Base-by-base conservation (phyloP, 2,797 vertebrate species). In the Vultur gryphus region DNA sequence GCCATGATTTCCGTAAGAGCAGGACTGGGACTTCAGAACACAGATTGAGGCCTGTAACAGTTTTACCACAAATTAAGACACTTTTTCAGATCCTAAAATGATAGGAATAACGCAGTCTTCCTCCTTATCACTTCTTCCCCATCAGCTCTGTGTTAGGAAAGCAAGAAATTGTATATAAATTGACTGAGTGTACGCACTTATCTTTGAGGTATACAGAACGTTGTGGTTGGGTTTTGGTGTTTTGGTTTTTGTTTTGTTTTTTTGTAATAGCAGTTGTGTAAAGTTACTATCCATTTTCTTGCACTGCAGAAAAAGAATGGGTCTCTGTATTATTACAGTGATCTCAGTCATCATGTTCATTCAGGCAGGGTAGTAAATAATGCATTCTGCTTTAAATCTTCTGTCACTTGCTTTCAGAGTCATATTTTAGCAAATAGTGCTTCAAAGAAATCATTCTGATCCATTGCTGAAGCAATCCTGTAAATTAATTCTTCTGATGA, bases 401-500 rank as follows among this genome's bases (percentile, higher is more conserved):
- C 98, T 5, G 97, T 97, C 94, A 98, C 97, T 87, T 98, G 97
- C 92, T 98, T 98, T 89, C 98, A 98, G 96, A 98, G 98, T 89
- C 97, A 97, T 93, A 98, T 99, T 97, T 99, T 98, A 57, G 96
- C 97, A 8, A 98, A 97, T 85, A 99, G 96, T 0, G 98, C 98
- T 91, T 99, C 98, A 33, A 98, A 97, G 49, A 99, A 84, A n/a
- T 98, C 98, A 11, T 96, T 98, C 97, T 98, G 98, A 97, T 98
- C 98, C 86, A 97, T 95, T 20, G 98, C 98, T 6, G 97, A 98
- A 49, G 98, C 98, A n/a, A 98, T 98, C 58, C 81, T 97, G 92
- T 98, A 98, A 97, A 99, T 98, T 54, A 99, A 98, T 29, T 98
- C 97, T 84, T 98, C 98, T 96, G 98, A 97, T 7, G 98, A 98